Evolutionary conservation across 92 coral and sea anemone species (phyloP).

Genomic region (Siderastrea radians): DNA sequence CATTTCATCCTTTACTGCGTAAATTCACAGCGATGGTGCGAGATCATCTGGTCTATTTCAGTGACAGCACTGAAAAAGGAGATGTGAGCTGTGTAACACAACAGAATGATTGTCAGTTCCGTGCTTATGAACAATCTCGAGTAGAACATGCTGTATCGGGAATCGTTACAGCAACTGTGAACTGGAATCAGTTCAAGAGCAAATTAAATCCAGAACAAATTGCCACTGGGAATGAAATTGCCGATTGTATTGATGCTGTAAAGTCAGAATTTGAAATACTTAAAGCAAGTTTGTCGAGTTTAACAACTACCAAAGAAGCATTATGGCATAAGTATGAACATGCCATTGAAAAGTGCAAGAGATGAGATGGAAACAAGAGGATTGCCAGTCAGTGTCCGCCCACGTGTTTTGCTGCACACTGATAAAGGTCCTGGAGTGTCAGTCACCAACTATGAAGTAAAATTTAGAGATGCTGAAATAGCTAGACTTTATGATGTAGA

Average conservation of each 20-base stretch:
- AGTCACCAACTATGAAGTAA: conserved; percentile 55
- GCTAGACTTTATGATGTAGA: conserved; percentile 34
- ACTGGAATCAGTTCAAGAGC: conserved; percentile 25
- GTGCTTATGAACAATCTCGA: conserved; percentile 33
- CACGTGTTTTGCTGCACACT: conserved; percentile 39
- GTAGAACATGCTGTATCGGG: conserved; percentile 47
- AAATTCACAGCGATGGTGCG: conserved; percentile 46
- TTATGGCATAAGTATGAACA: conserved; percentile 42
- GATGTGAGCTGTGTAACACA: conserved; percentile 40
- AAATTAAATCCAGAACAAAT: conserved; percentile 18
- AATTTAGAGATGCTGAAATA: conserved; percentile 57
- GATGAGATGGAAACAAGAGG: conserved; percentile 22
- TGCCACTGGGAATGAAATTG: conserved; percentile 39
- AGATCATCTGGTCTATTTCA: conserved; percentile 33
- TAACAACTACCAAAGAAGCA: conserved; percentile 23
- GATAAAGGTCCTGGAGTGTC: conserved; percentile 62
- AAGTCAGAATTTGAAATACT: conserved; percentile 37
- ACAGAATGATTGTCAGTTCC: conserved; percentile 17
- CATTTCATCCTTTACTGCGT: conserved; percentile 21
- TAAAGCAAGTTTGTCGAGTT: conserved; percentile 29
- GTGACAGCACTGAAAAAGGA: conserved; percentile 33
- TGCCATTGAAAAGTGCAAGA: conserved; percentile 7
- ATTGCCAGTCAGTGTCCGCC: conserved; percentile 35
- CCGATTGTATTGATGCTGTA: conserved; percentile 23
- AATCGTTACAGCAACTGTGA: conserved; percentile 1